These are phyloP conservation scores for Bombus ignitus DNA, from an alignment of 1,140 invertebrate species.

Conservation along the genomic window DNA sequence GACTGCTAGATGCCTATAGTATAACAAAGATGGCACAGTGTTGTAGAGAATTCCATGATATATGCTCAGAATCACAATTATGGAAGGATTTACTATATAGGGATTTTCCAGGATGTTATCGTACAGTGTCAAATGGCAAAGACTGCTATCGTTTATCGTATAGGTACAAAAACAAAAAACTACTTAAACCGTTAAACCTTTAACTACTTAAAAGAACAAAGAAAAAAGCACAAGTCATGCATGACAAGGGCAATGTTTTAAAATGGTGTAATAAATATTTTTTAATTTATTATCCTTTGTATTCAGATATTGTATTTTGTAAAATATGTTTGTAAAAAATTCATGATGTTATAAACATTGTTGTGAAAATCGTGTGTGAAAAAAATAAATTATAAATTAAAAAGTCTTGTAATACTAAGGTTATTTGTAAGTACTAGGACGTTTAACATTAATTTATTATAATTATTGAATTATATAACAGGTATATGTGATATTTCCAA, in stretches of 20 bases:
- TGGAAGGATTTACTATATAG: neutral
- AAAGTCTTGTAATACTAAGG: too few species aligned
- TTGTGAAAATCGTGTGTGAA: too few species aligned
- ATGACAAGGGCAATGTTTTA: neutral
- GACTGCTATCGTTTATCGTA: neutral
- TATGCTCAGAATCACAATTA: neutral
- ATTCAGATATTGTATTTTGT: neutral
- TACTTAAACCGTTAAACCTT: too few species aligned
- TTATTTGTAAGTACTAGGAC: too few species aligned
- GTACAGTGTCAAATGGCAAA: accelerated
- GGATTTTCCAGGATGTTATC: neutral
- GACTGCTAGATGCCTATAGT: conserved; percentile 30
- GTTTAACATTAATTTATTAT: too few species aligned
- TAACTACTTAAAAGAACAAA: neutral
- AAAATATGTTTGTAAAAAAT: neutral
- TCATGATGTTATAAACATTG: neutral
- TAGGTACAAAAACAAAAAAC: neutral
- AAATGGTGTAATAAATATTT: neutral
- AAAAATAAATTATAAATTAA: too few species aligned
- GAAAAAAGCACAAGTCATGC: too few species aligned
- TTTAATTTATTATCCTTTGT: neutral
- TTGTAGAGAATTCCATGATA: conserved; percentile 40
- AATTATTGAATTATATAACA: too few species aligned
- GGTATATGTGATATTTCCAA: too few species aligned
- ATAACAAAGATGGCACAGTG: conserved; percentile 12